These are phyloP conservation scores for Drosophila mayaguana DNA, from an alignment of 2,888 invertebrate species.

Conservation along the genomic window DNA sequence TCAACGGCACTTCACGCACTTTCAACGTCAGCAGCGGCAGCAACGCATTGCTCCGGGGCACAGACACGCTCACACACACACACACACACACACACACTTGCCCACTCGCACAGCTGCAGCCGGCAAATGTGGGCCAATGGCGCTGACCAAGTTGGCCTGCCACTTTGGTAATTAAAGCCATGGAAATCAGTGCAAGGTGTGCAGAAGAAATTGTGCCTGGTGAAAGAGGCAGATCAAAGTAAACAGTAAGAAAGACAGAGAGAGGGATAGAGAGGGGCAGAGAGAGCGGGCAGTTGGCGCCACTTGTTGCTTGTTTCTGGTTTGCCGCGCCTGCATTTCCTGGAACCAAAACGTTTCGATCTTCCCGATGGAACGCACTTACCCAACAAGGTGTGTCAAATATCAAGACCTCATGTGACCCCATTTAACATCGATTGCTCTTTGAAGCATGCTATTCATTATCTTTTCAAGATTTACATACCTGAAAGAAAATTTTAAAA, in stretches of 20 bases:
- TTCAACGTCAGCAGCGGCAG: slow-evolving; percentile 26
- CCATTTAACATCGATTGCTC: slow-evolving; percentile 7
- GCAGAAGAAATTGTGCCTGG: slow-evolving; percentile 36
- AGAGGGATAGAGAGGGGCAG: neutral
- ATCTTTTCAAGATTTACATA: slow-evolving; percentile 25
- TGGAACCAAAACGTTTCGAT: slow-evolving; percentile 30
- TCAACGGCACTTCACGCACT: slow-evolving; percentile 58
- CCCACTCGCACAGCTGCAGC: slow-evolving; percentile 9
- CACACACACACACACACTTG: slow-evolving; percentile 2
- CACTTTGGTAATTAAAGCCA: slow-evolving; percentile 68
- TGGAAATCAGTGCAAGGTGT: slow-evolving; percentile 69
- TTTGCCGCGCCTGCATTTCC: slow-evolving; percentile 41
- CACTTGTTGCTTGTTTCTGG: slow-evolving; percentile 39
- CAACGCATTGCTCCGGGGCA: slow-evolving; percentile 38
- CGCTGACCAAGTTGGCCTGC: slow-evolving; percentile 58
- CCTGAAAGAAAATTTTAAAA: slow-evolving; percentile 49
- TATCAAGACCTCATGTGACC: slow-evolving; percentile 15
- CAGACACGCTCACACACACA: neutral
- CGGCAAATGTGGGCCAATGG: slow-evolving; percentile 64
- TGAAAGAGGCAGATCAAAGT: slow-evolving; percentile 12
- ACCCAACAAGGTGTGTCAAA: slow-evolving; percentile 41
- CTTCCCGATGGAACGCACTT: slow-evolving; percentile 14
- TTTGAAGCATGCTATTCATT: slow-evolving; percentile 10
- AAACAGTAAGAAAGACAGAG: neutral
- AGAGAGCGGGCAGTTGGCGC: slow-evolving; percentile 45